Conservation (phyloP, 2,888 invertebrate species). For the Drosophila falleni region DNA sequence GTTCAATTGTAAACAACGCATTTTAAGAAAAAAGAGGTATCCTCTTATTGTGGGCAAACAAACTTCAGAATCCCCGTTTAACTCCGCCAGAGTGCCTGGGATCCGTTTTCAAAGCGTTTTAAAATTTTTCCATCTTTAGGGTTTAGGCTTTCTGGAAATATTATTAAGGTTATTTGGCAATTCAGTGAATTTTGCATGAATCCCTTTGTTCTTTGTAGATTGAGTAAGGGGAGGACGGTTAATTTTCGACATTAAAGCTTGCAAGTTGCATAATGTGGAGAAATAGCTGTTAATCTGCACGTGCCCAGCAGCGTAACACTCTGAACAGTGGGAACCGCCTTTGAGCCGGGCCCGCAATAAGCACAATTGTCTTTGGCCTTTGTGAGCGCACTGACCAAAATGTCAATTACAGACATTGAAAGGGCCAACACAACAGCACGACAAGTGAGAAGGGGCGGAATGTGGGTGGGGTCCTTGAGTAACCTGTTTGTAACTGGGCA, state of each 20-base stretch:
- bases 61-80: background rate
- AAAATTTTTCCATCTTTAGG: conserved; percentile 13
- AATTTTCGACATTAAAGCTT: conserved; percentile 33
- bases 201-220: conserved; percentile 43
- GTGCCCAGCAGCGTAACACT: conserved; percentile 42
- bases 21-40: background rate
- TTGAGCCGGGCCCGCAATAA: conserved; percentile 58
- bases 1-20: too few species aligned
- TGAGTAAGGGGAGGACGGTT: conserved; percentile 6
- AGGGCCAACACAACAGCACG: conserved; percentile 31
- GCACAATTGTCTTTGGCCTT: conserved; percentile 70
- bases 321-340: conserved; percentile 17
- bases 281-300: conserved; percentile 45
- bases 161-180: conserved; percentile 64
- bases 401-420: conserved; percentile 71
- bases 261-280: conserved; percentile 59
- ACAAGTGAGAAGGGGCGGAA: conserved; percentile 10
- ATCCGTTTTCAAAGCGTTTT: conserved; percentile 26
- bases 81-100: conserved; percentile 2
- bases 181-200: conserved; percentile 68
- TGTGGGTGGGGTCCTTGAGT: background rate
- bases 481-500: conserved; percentile 26
- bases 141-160: conserved; percentile 38
- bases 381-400: conserved; percentile 44
- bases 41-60: background rate